Conservation (phyloP, 2,113 vertebrate species). For the Cyprinodon brontotheroides region DNA sequence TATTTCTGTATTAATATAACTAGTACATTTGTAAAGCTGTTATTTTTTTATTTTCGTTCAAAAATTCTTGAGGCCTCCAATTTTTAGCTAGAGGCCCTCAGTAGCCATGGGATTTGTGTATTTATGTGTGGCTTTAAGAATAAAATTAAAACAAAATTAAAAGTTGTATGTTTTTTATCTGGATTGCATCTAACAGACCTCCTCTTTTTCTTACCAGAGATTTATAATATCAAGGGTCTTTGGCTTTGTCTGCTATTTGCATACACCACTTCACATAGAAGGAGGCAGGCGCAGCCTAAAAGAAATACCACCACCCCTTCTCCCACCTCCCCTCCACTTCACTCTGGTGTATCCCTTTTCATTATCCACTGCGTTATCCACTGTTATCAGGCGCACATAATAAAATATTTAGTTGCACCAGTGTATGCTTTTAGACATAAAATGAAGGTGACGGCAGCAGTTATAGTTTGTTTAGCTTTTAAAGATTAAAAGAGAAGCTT, state of each 20-base stretch:
- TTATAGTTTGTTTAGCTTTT: conserved; percentile 81
- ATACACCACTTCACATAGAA: conserved; percentile 3
- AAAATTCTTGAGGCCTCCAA: neutral
- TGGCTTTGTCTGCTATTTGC: conserved; percentile 14
- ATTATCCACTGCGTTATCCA: conserved; percentile 75
- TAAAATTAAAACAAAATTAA: too few species aligned
- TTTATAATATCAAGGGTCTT: neutral
- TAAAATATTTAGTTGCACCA: conserved; percentile 80
- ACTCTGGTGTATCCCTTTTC: conserved; percentile 59
- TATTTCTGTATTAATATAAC: neutral
- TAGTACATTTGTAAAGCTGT: neutral
- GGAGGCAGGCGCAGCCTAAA: conserved; percentile 42
- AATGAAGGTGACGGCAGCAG: conserved; percentile 75
- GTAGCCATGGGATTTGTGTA: neutral
- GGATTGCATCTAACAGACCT: neutral
- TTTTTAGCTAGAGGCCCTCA: neutral
- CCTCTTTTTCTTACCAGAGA: neutral
- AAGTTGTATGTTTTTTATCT: neutral
- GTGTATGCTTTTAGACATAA: conserved; percentile 82
- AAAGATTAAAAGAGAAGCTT: conserved; percentile 79
- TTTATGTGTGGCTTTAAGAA: neutral
- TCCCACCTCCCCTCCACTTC: neutral
- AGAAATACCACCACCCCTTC: conserved; percentile 35
- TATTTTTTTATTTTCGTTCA: neutral
- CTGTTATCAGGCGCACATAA: conserved; percentile 75